phyloP scores from a whole-genome alignment of 2,113 vertebrate species.

The Forbesichthys papilliferus region DNA sequence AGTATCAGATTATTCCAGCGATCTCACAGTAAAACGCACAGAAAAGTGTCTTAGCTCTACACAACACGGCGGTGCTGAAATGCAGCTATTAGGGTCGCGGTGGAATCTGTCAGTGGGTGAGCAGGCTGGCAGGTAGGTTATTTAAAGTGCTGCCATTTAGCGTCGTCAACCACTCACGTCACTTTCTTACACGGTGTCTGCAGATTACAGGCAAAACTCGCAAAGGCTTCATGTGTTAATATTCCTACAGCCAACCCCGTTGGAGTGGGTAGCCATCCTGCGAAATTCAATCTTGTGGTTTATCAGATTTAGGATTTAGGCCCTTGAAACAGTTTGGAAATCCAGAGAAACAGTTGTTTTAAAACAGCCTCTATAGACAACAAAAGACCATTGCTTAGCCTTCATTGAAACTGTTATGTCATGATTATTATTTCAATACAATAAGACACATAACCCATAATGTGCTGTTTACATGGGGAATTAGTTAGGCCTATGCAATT shows the following conservation, averaged over 20 bases:
- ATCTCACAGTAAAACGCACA: neutral
- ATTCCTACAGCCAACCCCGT: conserved; percentile 3
- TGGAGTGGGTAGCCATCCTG: neutral
- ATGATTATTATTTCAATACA: too few relatives aligned
- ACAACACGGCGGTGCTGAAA: conserved; percentile 48
- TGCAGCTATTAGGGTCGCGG: conserved; percentile 26
- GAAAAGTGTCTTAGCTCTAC: conserved; percentile 47
- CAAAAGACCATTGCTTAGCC: too few relatives aligned
- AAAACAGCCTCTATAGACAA: too few relatives aligned
- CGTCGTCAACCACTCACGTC: conserved; percentile 69
- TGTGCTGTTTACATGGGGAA: too few relatives aligned
- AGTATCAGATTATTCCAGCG: too few relatives aligned
- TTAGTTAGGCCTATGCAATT: too few relatives aligned
- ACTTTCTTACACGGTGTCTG: conserved; percentile 48
- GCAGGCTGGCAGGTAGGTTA: conserved; percentile 53
- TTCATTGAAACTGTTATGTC: too few relatives aligned
- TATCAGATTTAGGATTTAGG: too few relatives aligned
- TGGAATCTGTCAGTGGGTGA: conserved; percentile 40
- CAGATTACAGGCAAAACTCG: conserved; percentile 50
- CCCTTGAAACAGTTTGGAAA: too few relatives aligned
- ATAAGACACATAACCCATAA: too few relatives aligned
- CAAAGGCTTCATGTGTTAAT: conserved; percentile 32
- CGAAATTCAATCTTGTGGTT: too few relatives aligned
- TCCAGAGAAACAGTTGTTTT: too few relatives aligned
- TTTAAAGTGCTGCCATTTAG: conserved; percentile 72